Evolutionary conservation across 2,113 vertebrate species (phyloP).

Genomic region (Aldabrachelys gigantea): DNA sequence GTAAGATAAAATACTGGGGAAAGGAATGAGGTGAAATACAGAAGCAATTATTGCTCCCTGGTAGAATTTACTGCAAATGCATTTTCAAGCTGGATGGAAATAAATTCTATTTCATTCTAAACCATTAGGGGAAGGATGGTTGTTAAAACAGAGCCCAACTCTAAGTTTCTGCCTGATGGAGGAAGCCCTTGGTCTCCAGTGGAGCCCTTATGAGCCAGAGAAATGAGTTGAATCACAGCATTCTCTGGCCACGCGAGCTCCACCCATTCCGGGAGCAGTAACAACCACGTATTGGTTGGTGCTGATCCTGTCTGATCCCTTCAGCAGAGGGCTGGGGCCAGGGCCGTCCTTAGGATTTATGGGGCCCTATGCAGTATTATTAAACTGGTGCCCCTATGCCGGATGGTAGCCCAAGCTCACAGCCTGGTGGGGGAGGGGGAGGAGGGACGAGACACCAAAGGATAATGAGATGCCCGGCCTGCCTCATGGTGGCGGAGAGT

Average conservation of each 20-base stretch:
- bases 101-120: neutral
- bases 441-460: too few species aligned
- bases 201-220: neutral
- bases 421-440: too few species aligned
- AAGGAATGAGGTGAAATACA: fast-evolving
- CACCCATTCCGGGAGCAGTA: neutral
- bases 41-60: neutral
- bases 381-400: too few species aligned
- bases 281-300: neutral
- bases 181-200: neutral
- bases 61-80: neutral
- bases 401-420: too few species aligned
- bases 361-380: too few species aligned
- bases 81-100: neutral
- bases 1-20: neutral
- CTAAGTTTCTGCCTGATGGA: neutral
- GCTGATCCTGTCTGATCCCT: neutral
- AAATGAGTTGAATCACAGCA: neutral
- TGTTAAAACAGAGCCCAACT: neutral
- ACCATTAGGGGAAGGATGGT: neutral
- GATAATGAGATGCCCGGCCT: too few species aligned
- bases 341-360: too few species aligned
- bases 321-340: neutral
- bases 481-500: too few species aligned
- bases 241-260: neutral